Conservation (phyloP, 2,888 invertebrate genomes). For the Macrophya annulata region DNA sequence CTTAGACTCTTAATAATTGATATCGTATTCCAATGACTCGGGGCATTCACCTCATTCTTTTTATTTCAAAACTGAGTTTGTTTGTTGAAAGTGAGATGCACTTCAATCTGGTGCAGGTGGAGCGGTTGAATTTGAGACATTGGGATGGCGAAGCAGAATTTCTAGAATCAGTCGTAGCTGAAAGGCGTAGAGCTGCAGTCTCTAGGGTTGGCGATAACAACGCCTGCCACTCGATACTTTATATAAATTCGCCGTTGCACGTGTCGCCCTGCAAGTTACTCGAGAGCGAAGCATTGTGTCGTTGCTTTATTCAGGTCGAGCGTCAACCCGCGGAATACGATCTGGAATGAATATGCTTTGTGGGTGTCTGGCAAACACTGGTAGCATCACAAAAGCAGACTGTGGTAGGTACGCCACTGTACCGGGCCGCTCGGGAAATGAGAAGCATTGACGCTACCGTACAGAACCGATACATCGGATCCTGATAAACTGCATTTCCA, state of each 20-base stretch:
- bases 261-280: slow-evolving; percentile 46
- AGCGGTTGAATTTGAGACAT: neutral
- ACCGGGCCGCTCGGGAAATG: slow-evolving; percentile 55
- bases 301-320: slow-evolving; percentile 71
- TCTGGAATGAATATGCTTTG: slow-evolving; percentile 70
- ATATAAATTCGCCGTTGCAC: slow-evolving; percentile 43
- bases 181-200: neutral
- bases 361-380: slow-evolving; percentile 69
- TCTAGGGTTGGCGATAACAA: slow-evolving; percentile 17
- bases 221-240: slow-evolving; percentile 47
- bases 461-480: slow-evolving; percentile 56
- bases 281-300: slow-evolving; percentile 45
- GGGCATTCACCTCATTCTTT: neutral
- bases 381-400: slow-evolving; percentile 67
- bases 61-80: neutral
- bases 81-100: neutral
- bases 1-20: neutral
- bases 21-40: too few species aligned
- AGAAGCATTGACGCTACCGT: slow-evolving; percentile 49
- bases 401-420: slow-evolving; percentile 23
- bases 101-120: neutral
- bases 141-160: neutral
- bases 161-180: neutral
- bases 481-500: slow-evolving; percentile 56
- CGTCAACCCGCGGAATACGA: slow-evolving; percentile 65